A percentile compares a stretch with the other conserved stretches of the same genome.
Conservation (phyloP, 2,797 vertebrate genomes). For the Diplodus puntazzo region DNA sequence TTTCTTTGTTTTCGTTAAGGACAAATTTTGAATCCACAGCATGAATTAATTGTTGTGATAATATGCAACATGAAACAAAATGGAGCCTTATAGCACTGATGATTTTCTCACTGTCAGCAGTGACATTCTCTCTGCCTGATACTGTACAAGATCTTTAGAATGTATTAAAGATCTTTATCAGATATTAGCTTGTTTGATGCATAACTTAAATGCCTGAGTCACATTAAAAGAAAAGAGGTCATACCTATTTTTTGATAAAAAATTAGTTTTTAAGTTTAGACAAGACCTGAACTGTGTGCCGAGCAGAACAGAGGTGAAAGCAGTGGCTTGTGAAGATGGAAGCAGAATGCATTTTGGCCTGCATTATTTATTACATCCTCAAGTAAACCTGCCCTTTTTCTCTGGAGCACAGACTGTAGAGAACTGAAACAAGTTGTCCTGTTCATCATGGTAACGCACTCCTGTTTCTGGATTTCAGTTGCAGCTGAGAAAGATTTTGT, state of each 20-base stretch:
- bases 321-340: not conserved
- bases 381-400: not conserved
- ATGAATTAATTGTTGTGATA: not conserved
- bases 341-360: not conserved
- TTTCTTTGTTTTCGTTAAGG: rapidly evolving
- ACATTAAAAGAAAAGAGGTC: not conserved
- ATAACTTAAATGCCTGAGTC: not conserved
- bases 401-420: not conserved
- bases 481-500: slow-evolving; percentile 96
- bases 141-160: not conserved
- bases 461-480: slow-evolving; percentile 76
- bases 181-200: not conserved
- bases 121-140: not conserved
- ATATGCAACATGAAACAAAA: not conserved
- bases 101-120: not conserved
- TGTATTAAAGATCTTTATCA: not conserved
- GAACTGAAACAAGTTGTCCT: not conserved
- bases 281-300: not conserved
- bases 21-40: not conserved
- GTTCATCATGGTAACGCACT: not conserved
- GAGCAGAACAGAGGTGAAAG: not conserved
- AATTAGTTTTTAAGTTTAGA: too few species aligned
- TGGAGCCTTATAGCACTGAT: not conserved
- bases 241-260: too few species aligned
- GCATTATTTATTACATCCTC: not conserved